Evolutionary conservation across 2,797 vertebrate species (phyloP).

Genomic region (Alcedo atthis): DNA sequence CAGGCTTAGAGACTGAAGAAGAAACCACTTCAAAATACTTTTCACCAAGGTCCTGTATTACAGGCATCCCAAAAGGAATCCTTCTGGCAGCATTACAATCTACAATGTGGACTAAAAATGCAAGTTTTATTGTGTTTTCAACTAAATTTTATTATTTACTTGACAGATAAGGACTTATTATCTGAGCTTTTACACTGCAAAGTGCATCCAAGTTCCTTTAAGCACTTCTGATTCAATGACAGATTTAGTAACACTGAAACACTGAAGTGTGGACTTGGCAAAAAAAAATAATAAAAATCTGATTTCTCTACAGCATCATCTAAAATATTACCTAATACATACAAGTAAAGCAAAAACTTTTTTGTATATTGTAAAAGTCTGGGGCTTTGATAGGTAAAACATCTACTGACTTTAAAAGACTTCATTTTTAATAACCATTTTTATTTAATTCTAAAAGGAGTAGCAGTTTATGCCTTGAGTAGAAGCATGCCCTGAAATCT

Average conservation of each 20-base stretch:
- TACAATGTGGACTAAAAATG: background rate
- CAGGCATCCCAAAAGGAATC: background rate
- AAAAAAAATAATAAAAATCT: constrained; percentile 31
- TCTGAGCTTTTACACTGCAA: background rate
- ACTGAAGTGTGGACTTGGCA: background rate
- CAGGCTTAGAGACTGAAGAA: background rate
- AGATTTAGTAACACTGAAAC: background rate
- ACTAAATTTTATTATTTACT: constrained; percentile 11
- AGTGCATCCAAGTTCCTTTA: constrained; percentile 36
- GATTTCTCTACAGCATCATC: background rate
- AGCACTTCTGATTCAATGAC: constrained; percentile 29
- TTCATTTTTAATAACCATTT: constrained; percentile 26
- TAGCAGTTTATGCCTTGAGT: constrained; percentile 34
- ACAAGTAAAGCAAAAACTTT: background rate
- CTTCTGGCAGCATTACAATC: background rate
- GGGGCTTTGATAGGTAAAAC: background rate
- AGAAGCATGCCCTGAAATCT: constrained; percentile 70
- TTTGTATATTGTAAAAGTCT: background rate
- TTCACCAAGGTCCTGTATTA: background rate
- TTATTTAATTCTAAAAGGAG: constrained; percentile 29
- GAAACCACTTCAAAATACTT: background rate
- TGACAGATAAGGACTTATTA: background rate
- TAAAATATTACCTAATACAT: background rate
- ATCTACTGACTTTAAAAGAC: background rate
- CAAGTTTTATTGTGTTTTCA: background rate